A percentile compares a stretch with the other conserved stretches of the same genome.
Conservation (phyloP, 2,888 invertebrate species). For the Macrophya annulata region DNA sequence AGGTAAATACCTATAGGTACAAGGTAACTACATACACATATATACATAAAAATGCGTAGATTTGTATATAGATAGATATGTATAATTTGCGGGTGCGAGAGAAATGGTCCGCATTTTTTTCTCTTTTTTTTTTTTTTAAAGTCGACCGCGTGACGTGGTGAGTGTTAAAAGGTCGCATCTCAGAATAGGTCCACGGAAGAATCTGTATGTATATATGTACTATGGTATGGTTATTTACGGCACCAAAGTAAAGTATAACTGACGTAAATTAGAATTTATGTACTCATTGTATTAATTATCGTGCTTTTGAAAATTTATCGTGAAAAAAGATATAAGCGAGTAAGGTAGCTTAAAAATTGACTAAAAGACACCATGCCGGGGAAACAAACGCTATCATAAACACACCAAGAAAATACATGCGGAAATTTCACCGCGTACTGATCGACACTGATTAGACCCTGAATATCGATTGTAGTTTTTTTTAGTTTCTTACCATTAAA, state of each 20-base stretch:
- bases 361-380: constrained; percentile 3
- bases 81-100: neutral
- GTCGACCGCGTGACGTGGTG: neutral
- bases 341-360: neutral
- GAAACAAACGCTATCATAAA: neutral
- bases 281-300: constrained; percentile 40
- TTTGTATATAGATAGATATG: neutral
- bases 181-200: neutral
- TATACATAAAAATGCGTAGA: neutral
- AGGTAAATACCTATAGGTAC: no score
- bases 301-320: constrained; percentile 38
- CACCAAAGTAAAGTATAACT: constrained; percentile 19
- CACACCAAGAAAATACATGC: neutral
- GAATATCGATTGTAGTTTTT: neutral
- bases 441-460: constrained; percentile 21
- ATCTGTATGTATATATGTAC: neutral
- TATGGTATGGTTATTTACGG: constrained; percentile 12
- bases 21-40: neutral
- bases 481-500: neutral
- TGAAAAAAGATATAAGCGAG: neutral
- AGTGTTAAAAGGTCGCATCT: constrained; percentile 5
- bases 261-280: constrained; percentile 51
- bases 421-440: neutral
- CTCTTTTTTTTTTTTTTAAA: neutral
- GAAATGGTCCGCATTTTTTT: neutral